Base-by-base conservation (phyloP, 2,888 invertebrate species). In the Chymomyza fuscimana region DNA sequence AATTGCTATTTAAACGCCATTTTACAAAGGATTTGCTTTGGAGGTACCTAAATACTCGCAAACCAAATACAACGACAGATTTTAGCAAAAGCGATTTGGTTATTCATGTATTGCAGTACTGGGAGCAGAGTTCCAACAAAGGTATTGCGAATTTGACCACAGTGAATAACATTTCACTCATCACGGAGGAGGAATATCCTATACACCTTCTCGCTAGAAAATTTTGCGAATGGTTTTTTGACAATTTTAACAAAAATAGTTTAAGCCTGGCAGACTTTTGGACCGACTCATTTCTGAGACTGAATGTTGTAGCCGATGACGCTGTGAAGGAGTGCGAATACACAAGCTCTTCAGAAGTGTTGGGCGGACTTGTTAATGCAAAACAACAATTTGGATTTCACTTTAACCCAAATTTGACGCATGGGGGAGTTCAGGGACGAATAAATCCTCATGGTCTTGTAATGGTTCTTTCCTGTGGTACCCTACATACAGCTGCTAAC, bases 371-470 rank as follows among this genome's bases (percentile, higher is more conserved):
- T 4, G 77, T 87, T n/a, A 80, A 82, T 52, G 88, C 92, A 0
- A 92, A 92, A 72, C 69, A 83, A 2, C 90, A 92, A 58, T 92
- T 93, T 80, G 90, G 92, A 58, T 90, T 94, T 56, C 92, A 89
- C 78, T 94, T 95, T 78, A 94, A 94, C 90, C 94, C 94, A 0
- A 95, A 95, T 89, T 82, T 94, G 36, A 90, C 92, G 0, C 89
- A 90, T 67, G 93, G 93, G 15, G 95, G 95, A 5, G 92, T 94
- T 1, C 92, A 93, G 79, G 94, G 94, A 4, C 92, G 93, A 73
- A 92, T 93, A 74, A 93, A 94, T 87, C 92, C 93, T 0, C 94
- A 95, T 87, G 95, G 95, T 0, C 89, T 95, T 59, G 93, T 94
- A 1, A 84, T 94, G 61, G 93, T 95, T 9, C 85, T 94, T 61